A percentile compares a stretch with the other conserved stretches of the same genome.
These are phyloP conservation scores for Neoseiulus cucumeris DNA, from an alignment of 1,140 invertebrate genomes.

Conservation along the genomic window DNA sequence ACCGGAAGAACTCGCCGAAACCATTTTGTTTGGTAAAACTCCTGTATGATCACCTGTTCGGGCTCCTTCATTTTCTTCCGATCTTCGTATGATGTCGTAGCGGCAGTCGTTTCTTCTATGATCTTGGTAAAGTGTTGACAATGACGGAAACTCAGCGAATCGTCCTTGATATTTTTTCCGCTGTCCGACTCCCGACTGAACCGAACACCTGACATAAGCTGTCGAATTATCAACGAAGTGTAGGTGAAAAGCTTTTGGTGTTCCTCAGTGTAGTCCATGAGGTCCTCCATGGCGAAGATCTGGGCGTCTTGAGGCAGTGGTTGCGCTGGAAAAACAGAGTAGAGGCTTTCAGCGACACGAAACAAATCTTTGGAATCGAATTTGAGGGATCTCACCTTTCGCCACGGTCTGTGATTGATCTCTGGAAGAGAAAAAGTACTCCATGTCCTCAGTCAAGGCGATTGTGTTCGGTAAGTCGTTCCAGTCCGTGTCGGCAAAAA, in stretches of 20 bases:
- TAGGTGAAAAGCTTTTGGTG: neutral
- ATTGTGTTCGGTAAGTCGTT: neutral
- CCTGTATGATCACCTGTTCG: constrained; percentile 2
- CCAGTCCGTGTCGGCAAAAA: neutral
- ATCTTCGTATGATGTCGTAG: neutral
- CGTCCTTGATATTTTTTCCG: neutral
- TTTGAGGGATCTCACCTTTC: neutral
- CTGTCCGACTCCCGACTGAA: too few relatives aligned
- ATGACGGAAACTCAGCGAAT: neutral
- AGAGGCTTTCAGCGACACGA: neutral
- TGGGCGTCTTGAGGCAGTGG: neutral
- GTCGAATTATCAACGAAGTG: neutral
- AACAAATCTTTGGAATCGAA: neutral
- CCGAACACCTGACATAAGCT: neutral
- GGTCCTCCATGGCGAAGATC: neutral
- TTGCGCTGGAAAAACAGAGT: neutral
- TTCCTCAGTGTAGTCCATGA: neutral
- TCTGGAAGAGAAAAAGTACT: neutral
- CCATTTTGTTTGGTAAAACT: neutral
- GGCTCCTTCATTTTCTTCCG: neutral
- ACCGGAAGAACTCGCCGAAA: neutral
- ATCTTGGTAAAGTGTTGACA: neutral
- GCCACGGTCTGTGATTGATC: neutral
- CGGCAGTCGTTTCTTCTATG: neutral
- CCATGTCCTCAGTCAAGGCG: neutral